These are phyloP conservation scores for Acanthopleura granulata DNA, from an alignment of 2,888 invertebrate genomes.

Conservation along the genomic window DNA sequence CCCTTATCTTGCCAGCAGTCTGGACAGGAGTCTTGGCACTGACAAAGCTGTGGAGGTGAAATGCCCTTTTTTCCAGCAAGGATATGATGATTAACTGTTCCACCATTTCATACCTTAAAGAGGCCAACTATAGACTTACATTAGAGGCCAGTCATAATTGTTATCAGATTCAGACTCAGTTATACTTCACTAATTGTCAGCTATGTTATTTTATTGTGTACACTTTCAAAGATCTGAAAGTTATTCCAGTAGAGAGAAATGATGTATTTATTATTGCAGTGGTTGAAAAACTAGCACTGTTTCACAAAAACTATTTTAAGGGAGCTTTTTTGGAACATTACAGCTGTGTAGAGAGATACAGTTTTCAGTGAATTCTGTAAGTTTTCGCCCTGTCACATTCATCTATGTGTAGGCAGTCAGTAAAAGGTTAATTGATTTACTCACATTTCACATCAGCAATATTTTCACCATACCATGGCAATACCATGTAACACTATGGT, in stretches of 20 bases:
- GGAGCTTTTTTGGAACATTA: conserved; percentile 23
- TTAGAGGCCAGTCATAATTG: conserved; percentile 26
- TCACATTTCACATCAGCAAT: too few relatives aligned
- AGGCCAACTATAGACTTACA: background rate
- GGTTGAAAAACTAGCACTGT: conserved; percentile 24
- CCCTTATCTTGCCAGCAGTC: too few relatives aligned
- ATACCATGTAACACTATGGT: too few relatives aligned
- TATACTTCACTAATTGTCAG: conserved; percentile 25
- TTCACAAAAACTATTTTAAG: conserved; percentile 28
- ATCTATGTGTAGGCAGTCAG: too few relatives aligned
- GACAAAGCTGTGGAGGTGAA: conserved; percentile 25
- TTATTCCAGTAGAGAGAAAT: conserved; percentile 24
- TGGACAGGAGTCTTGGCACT: too few relatives aligned
- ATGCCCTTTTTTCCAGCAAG: conserved; percentile 25
- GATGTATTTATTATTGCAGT: conserved; percentile 30
- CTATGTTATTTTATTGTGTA: conserved; percentile 30
- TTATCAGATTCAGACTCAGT: conserved; percentile 34
- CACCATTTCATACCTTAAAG: conserved; percentile 26
- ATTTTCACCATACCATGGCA: too few relatives aligned
- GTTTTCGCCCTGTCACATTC: too few relatives aligned
- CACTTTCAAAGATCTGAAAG: conserved; percentile 27
- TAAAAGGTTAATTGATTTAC: too few relatives aligned
- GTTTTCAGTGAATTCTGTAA: too few relatives aligned
- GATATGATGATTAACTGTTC: conserved; percentile 18
- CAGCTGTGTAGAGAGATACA: too few relatives aligned